Percentiles rank a stretch among this genome's conserved stretches.
phyloP scores from a whole-genome alignment of 2,888 invertebrate genomes.

The Thalpophila matura region DNA sequence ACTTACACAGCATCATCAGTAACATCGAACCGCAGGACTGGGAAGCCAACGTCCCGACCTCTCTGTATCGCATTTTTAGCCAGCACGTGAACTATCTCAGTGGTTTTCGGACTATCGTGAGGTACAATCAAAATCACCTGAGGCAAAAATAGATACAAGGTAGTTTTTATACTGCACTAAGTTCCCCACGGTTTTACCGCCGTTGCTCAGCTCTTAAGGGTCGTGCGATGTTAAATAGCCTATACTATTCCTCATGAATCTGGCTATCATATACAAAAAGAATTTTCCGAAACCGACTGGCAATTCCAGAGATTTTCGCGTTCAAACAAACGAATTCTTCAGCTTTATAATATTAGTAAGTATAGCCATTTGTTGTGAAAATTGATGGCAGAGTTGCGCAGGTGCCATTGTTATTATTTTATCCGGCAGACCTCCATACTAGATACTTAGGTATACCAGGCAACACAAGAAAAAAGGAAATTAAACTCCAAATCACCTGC shows the following conservation, averaged over 20 bases:
- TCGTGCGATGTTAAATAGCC: no score
- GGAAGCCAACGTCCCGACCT: slow-evolving; percentile 78
- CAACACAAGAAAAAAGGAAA: neutral
- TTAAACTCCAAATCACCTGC: slow-evolving; percentile 70
- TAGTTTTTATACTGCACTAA: neutral
- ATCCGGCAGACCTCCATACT: no score
- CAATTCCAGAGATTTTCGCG: neutral
- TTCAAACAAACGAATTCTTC: no score
- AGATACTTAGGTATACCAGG: no score
- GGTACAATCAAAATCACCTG: slow-evolving; percentile 83
- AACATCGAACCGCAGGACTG: slow-evolving; percentile 83
- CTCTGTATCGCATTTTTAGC: slow-evolving; percentile 80
- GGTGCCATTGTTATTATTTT: no score
- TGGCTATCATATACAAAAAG: no score
- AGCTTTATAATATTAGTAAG: no score
- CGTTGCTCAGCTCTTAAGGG: neutral
- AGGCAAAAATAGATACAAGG: slow-evolving; percentile 10
- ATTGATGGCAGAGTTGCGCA: no score
- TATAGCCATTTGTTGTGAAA: no score
- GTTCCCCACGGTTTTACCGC: neutral
- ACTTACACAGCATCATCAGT: slow-evolving; percentile 77
- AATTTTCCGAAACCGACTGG: no score
- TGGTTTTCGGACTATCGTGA: slow-evolving; percentile 66
- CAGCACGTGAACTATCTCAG: slow-evolving; percentile 76
- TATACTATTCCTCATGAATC: no score